Conservation (phyloP, 1,140 invertebrate species). For the Caenorhabditis brenneri region DNA sequence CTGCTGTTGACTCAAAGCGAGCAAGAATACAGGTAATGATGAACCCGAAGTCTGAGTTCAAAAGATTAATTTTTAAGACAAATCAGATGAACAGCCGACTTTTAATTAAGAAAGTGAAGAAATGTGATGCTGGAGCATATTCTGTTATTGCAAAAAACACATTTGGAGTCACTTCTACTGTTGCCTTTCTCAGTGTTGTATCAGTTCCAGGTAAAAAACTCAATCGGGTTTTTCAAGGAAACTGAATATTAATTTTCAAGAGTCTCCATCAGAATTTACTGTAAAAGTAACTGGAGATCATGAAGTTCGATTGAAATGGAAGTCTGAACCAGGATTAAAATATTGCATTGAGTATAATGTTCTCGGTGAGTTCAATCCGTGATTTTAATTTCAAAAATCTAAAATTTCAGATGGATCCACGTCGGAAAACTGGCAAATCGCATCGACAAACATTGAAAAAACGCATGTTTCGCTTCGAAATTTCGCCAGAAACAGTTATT, state of each 20-base stretch:
- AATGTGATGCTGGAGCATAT: constrained; percentile 44
- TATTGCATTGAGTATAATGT: constrained; percentile 6
- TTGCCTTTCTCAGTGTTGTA: constrained; percentile 35
- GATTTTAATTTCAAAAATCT: background rate
- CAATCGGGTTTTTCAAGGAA: no score
- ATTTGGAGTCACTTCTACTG: constrained; percentile 41
- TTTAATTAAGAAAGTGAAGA: background rate
- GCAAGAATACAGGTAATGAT: constrained; percentile 36
- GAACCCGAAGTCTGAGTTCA: no score
- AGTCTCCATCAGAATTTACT: background rate
- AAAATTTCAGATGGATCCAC: background rate
- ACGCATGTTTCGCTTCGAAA: constrained; percentile 5
- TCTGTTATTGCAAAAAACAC: constrained; percentile 45
- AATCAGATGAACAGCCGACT: constrained; percentile 10
- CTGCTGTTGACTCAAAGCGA: constrained; percentile 27
- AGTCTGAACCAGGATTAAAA: background rate
- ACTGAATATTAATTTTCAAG: background rate
- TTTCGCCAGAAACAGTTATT: constrained; percentile 1
- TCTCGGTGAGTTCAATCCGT: background rate
- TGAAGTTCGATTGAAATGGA: constrained; percentile 29
- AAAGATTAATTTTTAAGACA: no score
- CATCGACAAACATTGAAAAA: constrained; percentile 14
- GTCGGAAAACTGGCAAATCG: constrained; percentile 13
- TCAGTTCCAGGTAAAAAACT: constrained; percentile 17
- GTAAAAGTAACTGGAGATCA: background rate